Evolutionary conservation across 2,113 vertebrate species (phyloP).

Genomic region (Hemiprocne comata): DNA sequence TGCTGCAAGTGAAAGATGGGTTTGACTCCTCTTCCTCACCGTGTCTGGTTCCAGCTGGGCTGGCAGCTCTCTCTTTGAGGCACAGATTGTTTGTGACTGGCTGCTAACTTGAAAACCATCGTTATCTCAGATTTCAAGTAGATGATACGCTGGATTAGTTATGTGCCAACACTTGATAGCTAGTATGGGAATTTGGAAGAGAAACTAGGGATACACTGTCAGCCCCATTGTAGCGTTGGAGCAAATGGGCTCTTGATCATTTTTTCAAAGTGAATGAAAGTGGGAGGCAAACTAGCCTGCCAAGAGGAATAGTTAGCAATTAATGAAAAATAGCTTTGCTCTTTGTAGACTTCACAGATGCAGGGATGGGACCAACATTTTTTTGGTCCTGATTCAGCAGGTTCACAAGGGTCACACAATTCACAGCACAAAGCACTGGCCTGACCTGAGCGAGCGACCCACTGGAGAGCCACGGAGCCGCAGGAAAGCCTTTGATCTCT

Average conservation of each 20-base stretch:
- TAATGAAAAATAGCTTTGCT: conserved; percentile 45
- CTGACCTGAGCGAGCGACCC: not conserved
- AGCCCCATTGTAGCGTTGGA: not conserved
- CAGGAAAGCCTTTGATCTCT: conserved; percentile 44
- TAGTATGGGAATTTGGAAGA: not conserved
- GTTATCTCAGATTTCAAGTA: not conserved
- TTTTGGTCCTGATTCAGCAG: conserved; percentile 26
- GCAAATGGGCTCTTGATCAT: not conserved
- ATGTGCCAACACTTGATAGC: not conserved
- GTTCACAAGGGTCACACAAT: conserved; percentile 29
- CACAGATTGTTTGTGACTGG: accelerated
- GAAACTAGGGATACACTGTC: not conserved
- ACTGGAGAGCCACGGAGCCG: not conserved
- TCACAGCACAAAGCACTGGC: conserved; percentile 24
- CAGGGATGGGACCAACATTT: conserved; percentile 14
- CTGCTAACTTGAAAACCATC: not conserved
- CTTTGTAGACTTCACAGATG: conserved; percentile 43
- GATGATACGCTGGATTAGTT: not conserved
- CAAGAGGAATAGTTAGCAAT: conserved; percentile 38
- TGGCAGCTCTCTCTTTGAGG: not conserved
- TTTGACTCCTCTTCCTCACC: not conserved
- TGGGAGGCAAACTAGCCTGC: conserved; percentile 26
- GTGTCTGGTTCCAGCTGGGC: not conserved
- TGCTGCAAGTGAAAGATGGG: not conserved
- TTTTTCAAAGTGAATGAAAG: not conserved